Evolutionary conservation across 2,797 vertebrate genomes (phyloP).

Genomic region (Gobio occitaniae): DNA sequence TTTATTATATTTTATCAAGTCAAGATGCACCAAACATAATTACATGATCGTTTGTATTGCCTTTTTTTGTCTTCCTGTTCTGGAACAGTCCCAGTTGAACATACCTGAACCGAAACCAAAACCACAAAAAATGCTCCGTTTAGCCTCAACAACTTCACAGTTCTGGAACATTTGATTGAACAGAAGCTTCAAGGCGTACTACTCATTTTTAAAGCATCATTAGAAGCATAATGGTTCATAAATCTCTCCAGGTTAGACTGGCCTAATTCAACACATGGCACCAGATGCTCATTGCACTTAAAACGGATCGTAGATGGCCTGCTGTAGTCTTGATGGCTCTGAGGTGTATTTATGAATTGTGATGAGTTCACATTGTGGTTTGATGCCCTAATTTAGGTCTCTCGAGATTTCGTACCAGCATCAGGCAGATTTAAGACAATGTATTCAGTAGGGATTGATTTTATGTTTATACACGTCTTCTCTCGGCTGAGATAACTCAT

Average conservation of each 20-base stretch:
- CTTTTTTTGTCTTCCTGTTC: constrained; percentile 16
- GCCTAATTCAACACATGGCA: constrained; percentile 17
- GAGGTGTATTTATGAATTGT: constrained; percentile 17
- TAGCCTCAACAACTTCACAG: constrained; percentile 70
- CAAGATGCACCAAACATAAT: not conserved
- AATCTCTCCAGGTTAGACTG: not conserved
- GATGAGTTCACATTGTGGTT: constrained; percentile 36
- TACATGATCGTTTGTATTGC: not conserved
- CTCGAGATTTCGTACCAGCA: constrained; percentile 76
- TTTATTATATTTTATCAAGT: constrained; percentile 8
- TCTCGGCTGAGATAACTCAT: constrained; percentile 33
- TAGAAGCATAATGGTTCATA: not conserved
- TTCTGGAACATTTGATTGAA: constrained; percentile 31
- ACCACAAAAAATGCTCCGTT: constrained; percentile 77
- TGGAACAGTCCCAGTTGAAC: constrained; percentile 6
- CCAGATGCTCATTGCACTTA: constrained; percentile 4
- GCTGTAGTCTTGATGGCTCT: not conserved
- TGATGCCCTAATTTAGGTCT: constrained; percentile 41
- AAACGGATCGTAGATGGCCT: not conserved
- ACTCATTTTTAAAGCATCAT: constrained; percentile 41
- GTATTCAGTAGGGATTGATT: constrained; percentile 76
- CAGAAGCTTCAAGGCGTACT: constrained; percentile 29
- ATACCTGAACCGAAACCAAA: constrained; percentile 75
- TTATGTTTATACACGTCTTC: constrained; percentile 76
- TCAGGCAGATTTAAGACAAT: constrained; percentile 78